phyloP scores from a whole-genome alignment of 2,797 vertebrate genomes.

The Peromyscus nudipes region DNA sequence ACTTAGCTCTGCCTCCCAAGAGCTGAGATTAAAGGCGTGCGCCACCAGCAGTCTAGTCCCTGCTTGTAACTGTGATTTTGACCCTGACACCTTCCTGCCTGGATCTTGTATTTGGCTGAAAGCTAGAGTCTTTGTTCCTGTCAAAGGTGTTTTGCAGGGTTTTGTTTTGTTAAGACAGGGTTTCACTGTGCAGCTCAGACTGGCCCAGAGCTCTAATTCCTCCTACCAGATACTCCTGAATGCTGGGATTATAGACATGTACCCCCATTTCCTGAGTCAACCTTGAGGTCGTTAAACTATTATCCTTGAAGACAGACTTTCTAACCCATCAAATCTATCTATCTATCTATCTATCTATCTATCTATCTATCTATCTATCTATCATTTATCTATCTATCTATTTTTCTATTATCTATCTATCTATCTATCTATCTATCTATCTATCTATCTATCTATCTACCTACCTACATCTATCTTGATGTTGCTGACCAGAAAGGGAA shows the following conservation, averaged over 20 bases:
- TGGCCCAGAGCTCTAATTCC: background rate
- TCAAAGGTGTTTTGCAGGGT: background rate
- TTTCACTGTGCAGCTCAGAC: background rate
- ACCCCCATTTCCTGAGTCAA: background rate
- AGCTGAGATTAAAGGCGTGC: too few species aligned
- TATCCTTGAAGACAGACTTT: background rate
- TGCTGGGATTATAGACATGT: background rate
- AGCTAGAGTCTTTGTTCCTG: background rate
- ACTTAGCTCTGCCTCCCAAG: too few species aligned
- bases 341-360: background rate
- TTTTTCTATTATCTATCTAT: background rate
- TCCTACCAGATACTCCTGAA: background rate
- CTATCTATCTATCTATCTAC: background rate
- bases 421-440: background rate
- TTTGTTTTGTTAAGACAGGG: background rate
- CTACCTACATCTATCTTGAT: background rate
- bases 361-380: background rate
- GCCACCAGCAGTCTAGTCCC: background rate
- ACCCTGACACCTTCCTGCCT: background rate
- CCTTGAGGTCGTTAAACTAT: conserved; percentile 30
- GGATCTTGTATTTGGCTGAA: background rate
- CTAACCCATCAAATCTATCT: conserved; percentile 16
- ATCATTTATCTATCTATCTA: background rate
- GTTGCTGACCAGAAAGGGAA: background rate
- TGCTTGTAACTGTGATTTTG: background rate